Percentiles rank a stretch among this genome's conserved stretches.
These are phyloP conservation scores for Tauraco hartlaubi DNA, from an alignment of 2,797 vertebrate genomes.

Conservation along the genomic window DNA sequence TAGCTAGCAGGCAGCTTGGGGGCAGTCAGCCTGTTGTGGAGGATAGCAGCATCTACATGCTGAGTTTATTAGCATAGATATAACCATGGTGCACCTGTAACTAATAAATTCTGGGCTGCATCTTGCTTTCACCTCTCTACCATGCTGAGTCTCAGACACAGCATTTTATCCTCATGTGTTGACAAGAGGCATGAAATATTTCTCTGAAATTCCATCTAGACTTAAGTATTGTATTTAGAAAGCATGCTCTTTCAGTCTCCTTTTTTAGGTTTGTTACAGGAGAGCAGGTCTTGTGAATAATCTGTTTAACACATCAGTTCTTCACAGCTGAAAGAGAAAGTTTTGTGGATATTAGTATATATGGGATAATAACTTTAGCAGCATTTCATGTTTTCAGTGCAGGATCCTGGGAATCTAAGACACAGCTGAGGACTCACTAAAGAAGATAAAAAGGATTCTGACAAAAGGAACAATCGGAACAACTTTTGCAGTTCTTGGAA, in stretches of 20 bases:
- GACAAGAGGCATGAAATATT: conserved; percentile 1
- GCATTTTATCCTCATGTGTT: not conserved
- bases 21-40: not conserved
- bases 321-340: not conserved
- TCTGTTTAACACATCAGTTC: not conserved
- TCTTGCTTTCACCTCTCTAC: not conserved
- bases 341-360: not conserved
- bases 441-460: conserved; percentile 7
- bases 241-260: not conserved
- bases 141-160: not conserved
- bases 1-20: not conserved
- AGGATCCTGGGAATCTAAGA: conserved; percentile 35
- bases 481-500: conserved; percentile 61
- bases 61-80: not conserved
- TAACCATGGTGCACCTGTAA: not conserved
- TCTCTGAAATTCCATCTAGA: conserved; percentile 2
- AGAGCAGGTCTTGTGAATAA: not conserved
- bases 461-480: conserved; percentile 42
- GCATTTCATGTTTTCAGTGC: not conserved
- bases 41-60: not conserved
- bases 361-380: not conserved
- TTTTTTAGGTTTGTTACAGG: not conserved
- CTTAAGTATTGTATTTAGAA: not conserved
- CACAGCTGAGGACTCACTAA: not conserved
- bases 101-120: not conserved